phyloP scores from a whole-genome alignment of 1,140 invertebrate species.

The Cyclina sinensis region DNA sequence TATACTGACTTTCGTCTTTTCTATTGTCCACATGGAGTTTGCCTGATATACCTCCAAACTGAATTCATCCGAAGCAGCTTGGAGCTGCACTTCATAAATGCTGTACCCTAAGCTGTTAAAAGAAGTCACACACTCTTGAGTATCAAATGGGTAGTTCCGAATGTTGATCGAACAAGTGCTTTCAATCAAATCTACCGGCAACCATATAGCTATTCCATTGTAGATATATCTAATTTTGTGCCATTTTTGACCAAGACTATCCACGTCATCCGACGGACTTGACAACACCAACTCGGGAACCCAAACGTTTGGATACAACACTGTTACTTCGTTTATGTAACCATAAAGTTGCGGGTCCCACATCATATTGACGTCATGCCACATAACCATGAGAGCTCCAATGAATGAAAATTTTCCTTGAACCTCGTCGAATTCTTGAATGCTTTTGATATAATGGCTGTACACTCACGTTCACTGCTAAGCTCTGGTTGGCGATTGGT shows the following conservation, averaged over 20 bases:
- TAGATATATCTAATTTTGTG: slow-evolving; percentile 10
- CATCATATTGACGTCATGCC: slow-evolving; percentile 30
- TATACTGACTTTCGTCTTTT: not conserved
- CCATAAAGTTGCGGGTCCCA: slow-evolving; percentile 18
- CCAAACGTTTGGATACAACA: slow-evolving; percentile 29
- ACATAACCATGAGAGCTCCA: slow-evolving; percentile 11
- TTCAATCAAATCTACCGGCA: slow-evolving; percentile 22
- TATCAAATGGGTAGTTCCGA: slow-evolving; percentile 98
- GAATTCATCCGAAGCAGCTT: not conserved
- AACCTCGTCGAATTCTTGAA: slow-evolving; percentile 48
- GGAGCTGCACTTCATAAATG: slow-evolving; percentile 20
- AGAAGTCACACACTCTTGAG: slow-evolving; percentile 98
- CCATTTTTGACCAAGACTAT: slow-evolving; percentile 35
- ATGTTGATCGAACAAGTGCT: slow-evolving; percentile 99
- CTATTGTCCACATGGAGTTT: not conserved
- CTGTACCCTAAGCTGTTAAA: slow-evolving; percentile 96
- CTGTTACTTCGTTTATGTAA: not conserved
- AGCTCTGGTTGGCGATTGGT: slow-evolving; percentile 27
- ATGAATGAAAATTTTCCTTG: slow-evolving; percentile 35
- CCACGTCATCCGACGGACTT: slow-evolving; percentile 7
- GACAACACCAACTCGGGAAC: slow-evolving; percentile 32
- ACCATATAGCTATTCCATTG: slow-evolving; percentile 28
- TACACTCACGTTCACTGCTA: not conserved
- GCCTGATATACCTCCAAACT: not conserved
- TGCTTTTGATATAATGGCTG: not conserved